Evolutionary conservation across 2,888 invertebrate genomes (phyloP), one percentile per base, ranked within the genome.

Genomic region (Chouioia cunea): DNA sequence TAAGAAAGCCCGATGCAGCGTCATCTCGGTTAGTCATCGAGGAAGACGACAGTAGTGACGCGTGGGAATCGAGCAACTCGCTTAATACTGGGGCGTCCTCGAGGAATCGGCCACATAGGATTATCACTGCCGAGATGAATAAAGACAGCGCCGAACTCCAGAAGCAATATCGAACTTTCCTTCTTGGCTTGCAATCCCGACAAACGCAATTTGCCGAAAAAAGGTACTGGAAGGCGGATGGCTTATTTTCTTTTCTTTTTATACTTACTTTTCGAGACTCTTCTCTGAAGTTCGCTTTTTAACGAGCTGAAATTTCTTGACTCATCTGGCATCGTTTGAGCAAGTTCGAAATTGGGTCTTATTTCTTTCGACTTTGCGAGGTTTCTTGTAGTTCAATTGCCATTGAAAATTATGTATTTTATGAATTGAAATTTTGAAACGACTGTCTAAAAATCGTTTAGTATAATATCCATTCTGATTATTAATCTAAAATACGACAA

Each of bases 121-220:
- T n/a, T 18, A 48, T n/a, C 15, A 48, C 16, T 18, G 16, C 16
- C 14, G 46, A n/a, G 43, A 60, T 44, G 65, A 70, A 70, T 65
- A 60, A 60, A 52, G 60, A 54, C 22, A 65, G 36, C 18, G 46
- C 63, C 58, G 56, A 44, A 50, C 60, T 27, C 47, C 58, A 58
- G 53, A 62, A 43, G 66, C 63, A 71, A 71, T 66, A 71, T 66
- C 66, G 58, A 71, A 66, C 57, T 71, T 71, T 66, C 52, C 44
- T 36, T 36, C 36, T 58, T 18, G 50, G 50, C 43, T n/a, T 0
- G n/a, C 23, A 50, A n/a, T 43, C 44, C 58, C 56, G 58, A 50
- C 71, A 65, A 66, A 66, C 46, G 65, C 54, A 65, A 62, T 62
- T 68, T 57, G 62, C 22, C 56, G 57, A 62, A 63, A 62, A 71